Evolutionary conservation across 1,140 invertebrate species (phyloP), one percentile per base, ranked within the genome.

Genomic region (Trinorchestia longiramus): DNA sequence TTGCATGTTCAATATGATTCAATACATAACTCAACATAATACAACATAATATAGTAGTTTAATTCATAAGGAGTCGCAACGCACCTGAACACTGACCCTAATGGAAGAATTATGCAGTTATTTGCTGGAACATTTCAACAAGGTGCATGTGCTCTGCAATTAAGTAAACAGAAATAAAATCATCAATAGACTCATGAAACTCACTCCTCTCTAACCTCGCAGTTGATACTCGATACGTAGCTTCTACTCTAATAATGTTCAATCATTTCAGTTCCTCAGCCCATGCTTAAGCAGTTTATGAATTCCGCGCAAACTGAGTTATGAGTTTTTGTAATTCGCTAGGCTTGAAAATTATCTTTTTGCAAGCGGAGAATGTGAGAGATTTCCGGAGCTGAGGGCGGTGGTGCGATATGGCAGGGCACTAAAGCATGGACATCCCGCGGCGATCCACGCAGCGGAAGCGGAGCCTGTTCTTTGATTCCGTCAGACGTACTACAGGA

Each of bases 321-420:
- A 77, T 77, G 62, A 77, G 8, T 77, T 77, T 77, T 77, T 77
- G 62, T 77, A 23, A 28, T 77, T 77, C 15, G 36, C 28, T 36
- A 36, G 1, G 62, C 28, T 77, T 77, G 62, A 36, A 77, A 28
- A 3, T 77, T 28, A 36, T 36, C 36, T 77, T 77, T 90, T 90
- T 90, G 0, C 41, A 0, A 42, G 88, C 36, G 41, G 88, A 90
- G 88, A 90, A 90, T 90, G 92, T n/a, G 92, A 45, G 92, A 94
- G 92, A 94, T 94, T 94, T 94, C 92, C 92, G 92, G 92, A 19
- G 92, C 92, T 36, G 43, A 4, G 44, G 92, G 92, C 43, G 19
- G 92, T 44, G 92, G 92, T 94, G 92, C 92, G 92, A 94, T 94
- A 94, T 94, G 92, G 92, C 43, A 45, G 43, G 43, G 88, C 88